A percentile compares a stretch with the other conserved stretches of the same genome.
phyloP scores from a whole-genome alignment of 2,113 vertebrate species.

The Istiophorus platypterus region DNA sequence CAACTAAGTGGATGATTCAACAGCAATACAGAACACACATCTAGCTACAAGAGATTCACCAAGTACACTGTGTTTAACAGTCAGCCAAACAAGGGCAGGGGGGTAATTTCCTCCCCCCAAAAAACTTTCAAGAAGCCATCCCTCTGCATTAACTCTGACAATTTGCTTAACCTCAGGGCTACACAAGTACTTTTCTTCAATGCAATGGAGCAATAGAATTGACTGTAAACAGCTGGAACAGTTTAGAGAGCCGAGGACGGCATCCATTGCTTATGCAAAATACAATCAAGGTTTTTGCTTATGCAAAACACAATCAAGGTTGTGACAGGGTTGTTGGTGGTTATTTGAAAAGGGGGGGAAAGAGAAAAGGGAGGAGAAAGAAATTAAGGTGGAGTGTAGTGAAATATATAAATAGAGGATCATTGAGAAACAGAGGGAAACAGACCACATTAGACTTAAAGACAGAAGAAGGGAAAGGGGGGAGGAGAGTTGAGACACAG shows the following conservation, averaged over 20 bases:
- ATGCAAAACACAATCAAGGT: conserved; percentile 66
- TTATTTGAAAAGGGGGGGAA: not conserved
- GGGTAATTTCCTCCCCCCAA: conserved; percentile 14
- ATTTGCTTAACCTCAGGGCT: conserved; percentile 42
- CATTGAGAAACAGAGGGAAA: not conserved
- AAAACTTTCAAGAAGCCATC: conserved; percentile 46
- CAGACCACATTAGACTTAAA: not conserved
- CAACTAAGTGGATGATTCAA: conserved; percentile 43
- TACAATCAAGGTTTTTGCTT: conserved; percentile 54
- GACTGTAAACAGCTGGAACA: conserved; percentile 42
- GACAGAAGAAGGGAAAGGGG: not conserved
- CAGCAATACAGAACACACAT: conserved; percentile 21
- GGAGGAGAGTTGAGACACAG: not conserved
- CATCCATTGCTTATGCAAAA: conserved; percentile 57
- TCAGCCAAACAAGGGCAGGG: not conserved
- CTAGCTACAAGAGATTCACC: conserved; percentile 18
- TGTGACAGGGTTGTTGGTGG: conserved; percentile 42
- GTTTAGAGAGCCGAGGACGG: conserved; percentile 47
- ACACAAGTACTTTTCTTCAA: conserved; percentile 46
- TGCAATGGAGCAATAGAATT: conserved; percentile 40
- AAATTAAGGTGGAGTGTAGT: not conserved
- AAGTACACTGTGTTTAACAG: conserved; percentile 26
- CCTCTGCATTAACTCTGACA: conserved; percentile 20
- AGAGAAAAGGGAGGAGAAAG: not conserved
- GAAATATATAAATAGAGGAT: conserved; percentile 1